These are phyloP conservation scores for Sicus ferrugineus DNA, from an alignment of 2,888 invertebrate species.

Conservation along the genomic window DNA sequence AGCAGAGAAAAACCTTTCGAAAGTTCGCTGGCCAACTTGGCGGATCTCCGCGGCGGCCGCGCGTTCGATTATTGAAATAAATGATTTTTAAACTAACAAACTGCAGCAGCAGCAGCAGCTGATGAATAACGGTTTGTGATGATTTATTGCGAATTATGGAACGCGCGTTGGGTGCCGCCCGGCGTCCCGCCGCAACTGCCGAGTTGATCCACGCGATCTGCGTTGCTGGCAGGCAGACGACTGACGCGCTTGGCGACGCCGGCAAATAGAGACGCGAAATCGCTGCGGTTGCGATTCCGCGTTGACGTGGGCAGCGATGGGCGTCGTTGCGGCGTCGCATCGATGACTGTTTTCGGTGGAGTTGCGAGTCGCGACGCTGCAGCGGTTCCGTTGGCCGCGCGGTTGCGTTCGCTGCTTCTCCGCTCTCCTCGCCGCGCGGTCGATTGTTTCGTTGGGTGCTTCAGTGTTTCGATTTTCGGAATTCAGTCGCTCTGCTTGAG, in stretches of 20 bases:
- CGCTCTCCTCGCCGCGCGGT: neutral
- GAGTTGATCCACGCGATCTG: neutral
- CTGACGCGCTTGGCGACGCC: neutral
- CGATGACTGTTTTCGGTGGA: neutral
- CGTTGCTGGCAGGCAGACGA: neutral
- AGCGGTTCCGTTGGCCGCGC: neutral
- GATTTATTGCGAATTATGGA: constrained; percentile 14
- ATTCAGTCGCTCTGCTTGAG: constrained; percentile 21
- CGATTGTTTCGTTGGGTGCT: neutral
- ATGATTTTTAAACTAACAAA: constrained; percentile 25
- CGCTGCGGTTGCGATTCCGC: neutral
- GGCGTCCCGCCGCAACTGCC: neutral
- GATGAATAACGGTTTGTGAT: constrained; percentile 16
- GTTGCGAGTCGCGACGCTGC: neutral
- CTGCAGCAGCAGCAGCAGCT: neutral
- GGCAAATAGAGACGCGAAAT: constrained; percentile 25
- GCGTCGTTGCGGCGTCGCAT: neutral
- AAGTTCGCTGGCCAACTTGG: no score
- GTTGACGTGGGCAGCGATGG: constrained; percentile 21
- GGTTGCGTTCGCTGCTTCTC: neutral
- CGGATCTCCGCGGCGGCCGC: no score
- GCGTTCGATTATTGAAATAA: constrained; percentile 8
- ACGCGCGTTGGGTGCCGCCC: neutral
- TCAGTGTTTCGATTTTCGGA: constrained; percentile 15
- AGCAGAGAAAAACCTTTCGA: neutral